phyloP scores from a whole-genome alignment of 2,113 vertebrate species.

The Labrus mixtus region DNA sequence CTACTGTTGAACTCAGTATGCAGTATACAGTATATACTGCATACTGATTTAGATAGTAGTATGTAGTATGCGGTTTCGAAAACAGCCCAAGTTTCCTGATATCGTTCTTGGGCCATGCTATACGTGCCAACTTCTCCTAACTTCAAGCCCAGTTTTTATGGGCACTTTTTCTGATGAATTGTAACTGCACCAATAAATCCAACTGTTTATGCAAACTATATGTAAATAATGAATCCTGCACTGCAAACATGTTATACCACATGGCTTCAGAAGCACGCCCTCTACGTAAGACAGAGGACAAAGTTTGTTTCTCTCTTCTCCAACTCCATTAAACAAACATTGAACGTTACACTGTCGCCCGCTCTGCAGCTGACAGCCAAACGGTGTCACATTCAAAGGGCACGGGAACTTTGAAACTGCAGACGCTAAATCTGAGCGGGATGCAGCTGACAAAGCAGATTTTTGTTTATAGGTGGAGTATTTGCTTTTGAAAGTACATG shows the following conservation, averaged over 20 bases:
- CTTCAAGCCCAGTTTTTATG: not conserved
- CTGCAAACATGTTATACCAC: not conserved
- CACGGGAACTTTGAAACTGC: conserved; percentile 41
- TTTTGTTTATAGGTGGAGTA: conserved; percentile 15
- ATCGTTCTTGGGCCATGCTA: not conserved
- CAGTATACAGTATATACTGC: no score
- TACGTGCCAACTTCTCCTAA: not conserved
- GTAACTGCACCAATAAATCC: not conserved
- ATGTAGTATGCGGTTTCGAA: no score
- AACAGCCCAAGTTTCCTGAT: no score
- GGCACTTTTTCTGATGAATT: not conserved
- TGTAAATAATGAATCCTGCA: not conserved
- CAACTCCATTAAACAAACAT: conserved; percentile 58
- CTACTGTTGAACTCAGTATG: no score
- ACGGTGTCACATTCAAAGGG: conserved; percentile 42
- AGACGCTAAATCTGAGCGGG: conserved; percentile 17
- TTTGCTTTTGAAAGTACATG: conserved; percentile 25
- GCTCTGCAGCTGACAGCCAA: conserved; percentile 20
- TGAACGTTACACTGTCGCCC: conserved; percentile 8
- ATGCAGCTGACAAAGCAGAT: conserved; percentile 43
- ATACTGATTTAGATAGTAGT: no score
- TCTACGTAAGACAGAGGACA: conserved; percentile 36
- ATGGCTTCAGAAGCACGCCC: conserved; percentile 23
- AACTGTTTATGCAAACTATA: conserved; percentile 6
- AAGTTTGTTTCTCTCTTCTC: conserved; percentile 24